A percentile compares a stretch with the other conserved stretches of the same genome.
Conservation (phyloP, 2,113 vertebrate genomes). For the Hyperoodon ampullatus region DNA sequence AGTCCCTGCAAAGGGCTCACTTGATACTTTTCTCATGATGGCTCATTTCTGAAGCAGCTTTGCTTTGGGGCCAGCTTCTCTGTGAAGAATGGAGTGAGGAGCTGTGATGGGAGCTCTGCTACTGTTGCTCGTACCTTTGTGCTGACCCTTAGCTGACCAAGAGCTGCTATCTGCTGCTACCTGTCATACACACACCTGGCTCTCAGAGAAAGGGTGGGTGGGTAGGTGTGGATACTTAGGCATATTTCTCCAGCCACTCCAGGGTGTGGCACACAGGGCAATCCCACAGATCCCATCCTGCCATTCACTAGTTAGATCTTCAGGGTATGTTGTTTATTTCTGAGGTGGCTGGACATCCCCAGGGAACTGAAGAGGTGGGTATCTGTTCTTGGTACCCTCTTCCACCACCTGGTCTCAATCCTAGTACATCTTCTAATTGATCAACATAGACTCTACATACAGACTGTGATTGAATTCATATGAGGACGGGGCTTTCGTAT, state of each 20-base stretch:
- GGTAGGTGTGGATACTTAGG: no score
- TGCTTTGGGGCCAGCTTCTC: not conserved
- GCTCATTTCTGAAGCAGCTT: not conserved
- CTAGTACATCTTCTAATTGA: not conserved
- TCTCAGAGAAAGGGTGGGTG: not conserved
- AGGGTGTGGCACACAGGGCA: not conserved
- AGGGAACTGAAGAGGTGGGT: no score
- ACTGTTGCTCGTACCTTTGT: no score
- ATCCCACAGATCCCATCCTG: no score
- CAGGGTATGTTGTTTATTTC: not conserved
- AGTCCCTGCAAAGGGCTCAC: not conserved
- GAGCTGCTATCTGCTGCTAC: no score
- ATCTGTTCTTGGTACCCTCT: not conserved
- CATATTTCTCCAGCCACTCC: not conserved
- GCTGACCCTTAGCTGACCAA: not conserved
- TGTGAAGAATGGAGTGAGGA: not conserved
- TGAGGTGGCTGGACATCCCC: not conserved
- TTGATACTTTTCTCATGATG: not conserved
- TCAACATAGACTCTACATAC: not conserved
- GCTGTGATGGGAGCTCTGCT: not conserved
- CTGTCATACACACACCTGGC: not conserved
- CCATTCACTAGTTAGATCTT: not conserved
- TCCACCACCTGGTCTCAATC: no score
- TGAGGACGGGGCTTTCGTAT: not conserved
- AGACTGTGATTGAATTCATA: no score